Percentiles rank a stretch among this genome's conserved stretches.
Evolutionary conservation across 2,888 invertebrate genomes (phyloP).

Genomic region (Brassicogethes aeneus): DNA sequence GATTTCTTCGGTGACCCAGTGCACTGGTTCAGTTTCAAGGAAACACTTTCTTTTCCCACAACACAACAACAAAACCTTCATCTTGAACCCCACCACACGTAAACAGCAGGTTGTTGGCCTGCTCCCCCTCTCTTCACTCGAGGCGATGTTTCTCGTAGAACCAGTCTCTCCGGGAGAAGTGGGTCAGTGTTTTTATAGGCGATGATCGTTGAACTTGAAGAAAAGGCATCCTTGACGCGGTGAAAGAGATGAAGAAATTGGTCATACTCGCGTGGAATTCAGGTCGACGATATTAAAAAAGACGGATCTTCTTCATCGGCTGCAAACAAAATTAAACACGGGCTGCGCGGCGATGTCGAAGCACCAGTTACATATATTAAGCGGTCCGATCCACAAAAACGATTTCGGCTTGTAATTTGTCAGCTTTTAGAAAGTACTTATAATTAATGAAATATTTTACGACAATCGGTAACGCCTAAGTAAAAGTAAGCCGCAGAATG

Average conservation of each 20-base stretch:
- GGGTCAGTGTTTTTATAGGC: constrained; percentile 38
- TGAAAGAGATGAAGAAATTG: constrained; percentile 15
- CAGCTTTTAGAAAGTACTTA: too few species aligned
- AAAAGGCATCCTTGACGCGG: constrained; percentile 9
- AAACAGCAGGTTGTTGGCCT: constrained; percentile 1
- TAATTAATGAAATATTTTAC: too few species aligned
- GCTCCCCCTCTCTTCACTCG: constrained; percentile 19
- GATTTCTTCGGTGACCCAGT: constrained; percentile 21
- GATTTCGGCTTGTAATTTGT: too few species aligned
- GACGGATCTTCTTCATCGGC: constrained; percentile 18
- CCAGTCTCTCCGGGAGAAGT: constrained; percentile 29
- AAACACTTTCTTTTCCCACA: constrained; percentile 34
- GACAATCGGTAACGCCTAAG: too few species aligned
- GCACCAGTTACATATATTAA: too few species aligned
- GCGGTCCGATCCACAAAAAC: too few species aligned
- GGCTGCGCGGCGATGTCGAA: too few species aligned
- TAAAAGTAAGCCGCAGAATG: too few species aligned
- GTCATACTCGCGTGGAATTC: constrained; percentile 17
- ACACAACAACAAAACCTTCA: constrained; percentile 11
- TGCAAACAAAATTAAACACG: too few species aligned
- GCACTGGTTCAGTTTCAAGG: constrained; percentile 25
- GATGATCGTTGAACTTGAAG: constrained; percentile 33
- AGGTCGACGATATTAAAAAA: constrained; percentile 30
- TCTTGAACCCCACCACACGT: constrained; percentile 15
- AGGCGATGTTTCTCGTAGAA: constrained; percentile 34